These are phyloP conservation scores for Proteles cristata DNA, from an alignment of 2,113 vertebrate species.

Conservation along the genomic window DNA sequence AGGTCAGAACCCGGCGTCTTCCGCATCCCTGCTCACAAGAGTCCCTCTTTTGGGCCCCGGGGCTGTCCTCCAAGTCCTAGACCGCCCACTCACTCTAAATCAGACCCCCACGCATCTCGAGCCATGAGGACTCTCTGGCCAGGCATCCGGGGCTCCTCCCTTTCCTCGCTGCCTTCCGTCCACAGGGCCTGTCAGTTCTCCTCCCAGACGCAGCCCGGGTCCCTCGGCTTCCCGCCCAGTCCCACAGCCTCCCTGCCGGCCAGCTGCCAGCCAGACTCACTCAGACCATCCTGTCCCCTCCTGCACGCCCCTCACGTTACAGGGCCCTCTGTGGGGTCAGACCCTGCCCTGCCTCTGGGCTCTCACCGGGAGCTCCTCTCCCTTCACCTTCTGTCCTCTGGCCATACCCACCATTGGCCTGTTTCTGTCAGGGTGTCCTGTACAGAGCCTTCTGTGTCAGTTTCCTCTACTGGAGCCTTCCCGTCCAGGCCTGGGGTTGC, in stretches of 20 bases:
- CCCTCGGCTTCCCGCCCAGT: background rate
- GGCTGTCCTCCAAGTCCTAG: background rate
- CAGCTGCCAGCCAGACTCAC: background rate
- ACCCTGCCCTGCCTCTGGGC: background rate
- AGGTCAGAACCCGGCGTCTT: slow-evolving; percentile 80
- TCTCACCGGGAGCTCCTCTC: background rate
- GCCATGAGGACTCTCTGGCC: background rate
- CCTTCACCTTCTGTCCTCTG: background rate
- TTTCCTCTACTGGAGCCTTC: no score
- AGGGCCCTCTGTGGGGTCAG: background rate
- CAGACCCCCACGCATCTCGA: background rate
- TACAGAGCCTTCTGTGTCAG: background rate
- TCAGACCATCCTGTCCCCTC: rapidly evolving
- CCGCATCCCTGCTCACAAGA: no score
- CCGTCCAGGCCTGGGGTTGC: no score
- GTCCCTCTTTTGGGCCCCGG: background rate
- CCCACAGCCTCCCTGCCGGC: background rate
- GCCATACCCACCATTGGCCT: background rate
- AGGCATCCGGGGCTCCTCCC: background rate
- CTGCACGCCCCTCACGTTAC: background rate
- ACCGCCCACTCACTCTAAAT: background rate
- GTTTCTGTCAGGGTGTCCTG: background rate
- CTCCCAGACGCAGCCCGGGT: background rate
- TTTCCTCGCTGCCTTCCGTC: no score
- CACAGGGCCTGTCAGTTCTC: background rate